Evolutionary conservation across 2,888 invertebrate genomes (phyloP), one percentile per base, ranked within the genome.

Genomic region (Zygothrica quintamaculata): DNA sequence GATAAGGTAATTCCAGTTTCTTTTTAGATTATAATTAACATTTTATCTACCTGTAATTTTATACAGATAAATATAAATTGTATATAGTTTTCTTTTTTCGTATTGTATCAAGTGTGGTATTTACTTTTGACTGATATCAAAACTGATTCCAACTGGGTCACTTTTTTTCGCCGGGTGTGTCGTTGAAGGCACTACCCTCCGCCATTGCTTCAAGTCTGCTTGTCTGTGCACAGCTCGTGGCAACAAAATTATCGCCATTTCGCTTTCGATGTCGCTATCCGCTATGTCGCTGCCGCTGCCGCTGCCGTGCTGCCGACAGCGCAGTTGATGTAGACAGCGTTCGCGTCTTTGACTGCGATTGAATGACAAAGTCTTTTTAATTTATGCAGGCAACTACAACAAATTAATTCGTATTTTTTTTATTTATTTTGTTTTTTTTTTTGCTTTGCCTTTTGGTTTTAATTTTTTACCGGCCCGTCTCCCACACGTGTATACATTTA

Each of bases 291-390:
- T 22, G 47, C 13, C 43, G 11, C 13, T 16, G 40, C 13, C 36
- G 25, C 25, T 1, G 29, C 22, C 46, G 13, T 26, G 25, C 25
- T 1, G 29, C 22, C 46, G 13, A 6, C 7, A 40, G 34, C 31
- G 37, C 1, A n/a, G 26, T 29, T 12, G 26, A 7, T 9, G 60
- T 22, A 13, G 34, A 8, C 44, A 12, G 34, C 16, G 53, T 31
- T 12, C 37, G 60, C 58, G 51, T 55, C 55, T 40, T 42, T 48
- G 65, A 47, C 77, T 65, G 69, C 69, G 65, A 60, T 67, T 69
- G 68, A 70, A 75, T 77, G 77, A 82, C 82, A 76, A 65, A 65
- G 53, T 74, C 51, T 72, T 66, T 74, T 70, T 75, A 84, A 80
- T 84, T 80, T 84, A 80, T 80, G 68, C 84, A 75, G 65, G 62